phyloP scores from a whole-genome alignment of 2,113 vertebrate genomes.

The Perca flavescens region DNA sequence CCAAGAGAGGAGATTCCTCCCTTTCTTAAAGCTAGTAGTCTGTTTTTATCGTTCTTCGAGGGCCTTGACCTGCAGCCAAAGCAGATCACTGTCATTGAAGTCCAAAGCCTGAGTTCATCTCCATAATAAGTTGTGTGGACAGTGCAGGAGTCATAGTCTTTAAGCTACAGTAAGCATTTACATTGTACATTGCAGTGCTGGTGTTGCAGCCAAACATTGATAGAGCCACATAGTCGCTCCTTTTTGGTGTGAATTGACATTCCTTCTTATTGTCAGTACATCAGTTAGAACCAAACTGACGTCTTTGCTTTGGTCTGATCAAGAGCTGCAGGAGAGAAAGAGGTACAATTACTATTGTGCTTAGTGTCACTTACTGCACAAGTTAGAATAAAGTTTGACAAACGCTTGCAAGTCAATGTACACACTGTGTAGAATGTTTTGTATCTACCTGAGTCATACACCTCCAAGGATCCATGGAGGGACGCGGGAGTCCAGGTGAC shows the following conservation, averaged over 20 bases:
- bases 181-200: conserved; percentile 69
- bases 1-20: conserved; percentile 33
- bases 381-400: not conserved
- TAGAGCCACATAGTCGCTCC: conserved; percentile 43
- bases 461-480: conserved; percentile 93
- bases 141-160: conserved; percentile 57
- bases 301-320: conserved; percentile 94
- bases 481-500: conserved; percentile 88
- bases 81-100: conserved; percentile 37
- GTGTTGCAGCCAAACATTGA: conserved; percentile 56
- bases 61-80: conserved; percentile 44
- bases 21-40: conserved; percentile 69
- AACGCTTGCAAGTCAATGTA: not conserved
- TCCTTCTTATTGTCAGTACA: conserved; percentile 30
- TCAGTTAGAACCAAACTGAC: conserved; percentile 91
- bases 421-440: not conserved
- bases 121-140: conserved; percentile 40
- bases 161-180: conserved; percentile 59
- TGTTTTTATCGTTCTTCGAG: conserved; percentile 28
- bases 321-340: conserved; percentile 83
- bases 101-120: conserved; percentile 67
- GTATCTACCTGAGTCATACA: conserved; percentile 91
- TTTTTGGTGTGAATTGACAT: conserved; percentile 62
- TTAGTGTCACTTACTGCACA: not conserved
- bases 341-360: not conserved